Evolutionary conservation across 2,888 invertebrate species (phyloP).

Genomic region (Luffia ferchaultella): DNA sequence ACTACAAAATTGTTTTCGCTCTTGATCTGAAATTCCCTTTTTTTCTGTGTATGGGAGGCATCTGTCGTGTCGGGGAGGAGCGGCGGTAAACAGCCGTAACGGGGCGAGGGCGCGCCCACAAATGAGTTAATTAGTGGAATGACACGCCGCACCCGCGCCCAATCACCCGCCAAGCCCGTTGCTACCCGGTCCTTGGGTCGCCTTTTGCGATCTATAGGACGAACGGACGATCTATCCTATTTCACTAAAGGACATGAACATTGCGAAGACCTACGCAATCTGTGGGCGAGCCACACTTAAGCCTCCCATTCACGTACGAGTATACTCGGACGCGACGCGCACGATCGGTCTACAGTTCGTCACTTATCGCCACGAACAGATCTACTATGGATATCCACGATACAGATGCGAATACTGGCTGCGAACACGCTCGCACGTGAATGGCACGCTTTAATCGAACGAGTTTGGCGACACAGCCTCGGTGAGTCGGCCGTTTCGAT

Average conservation of each 20-base stretch:
- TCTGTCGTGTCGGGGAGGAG: neutral
- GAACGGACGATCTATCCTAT: slow-evolving; percentile 21
- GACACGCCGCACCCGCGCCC: slow-evolving; percentile 4
- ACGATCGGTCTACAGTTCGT: neutral
- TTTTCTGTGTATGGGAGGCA: neutral
- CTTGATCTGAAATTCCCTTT: neutral
- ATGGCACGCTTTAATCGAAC: no score
- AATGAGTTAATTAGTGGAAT: slow-evolving; percentile 6
- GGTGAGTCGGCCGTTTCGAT: no score
- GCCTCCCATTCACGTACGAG: neutral
- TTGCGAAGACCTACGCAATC: neutral
- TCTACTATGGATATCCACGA: no score
- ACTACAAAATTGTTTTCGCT: neutral
- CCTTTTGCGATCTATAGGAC: neutral
- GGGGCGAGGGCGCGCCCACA: neutral
- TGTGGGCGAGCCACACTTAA: neutral
- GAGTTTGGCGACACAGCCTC: no score
- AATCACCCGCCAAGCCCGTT: slow-evolving; percentile 20
- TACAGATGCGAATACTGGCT: no score
- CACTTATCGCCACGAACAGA: neutral
- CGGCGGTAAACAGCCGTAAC: neutral
- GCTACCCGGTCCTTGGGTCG: slow-evolving; percentile 46
- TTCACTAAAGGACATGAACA: slow-evolving; percentile 24
- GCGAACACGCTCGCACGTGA: no score
- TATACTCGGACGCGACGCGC: neutral